Evolutionary conservation across 2,113 vertebrate species (phyloP), one percentile per base, ranked within the genome.

Genomic region (Xenus cinereus): DNA sequence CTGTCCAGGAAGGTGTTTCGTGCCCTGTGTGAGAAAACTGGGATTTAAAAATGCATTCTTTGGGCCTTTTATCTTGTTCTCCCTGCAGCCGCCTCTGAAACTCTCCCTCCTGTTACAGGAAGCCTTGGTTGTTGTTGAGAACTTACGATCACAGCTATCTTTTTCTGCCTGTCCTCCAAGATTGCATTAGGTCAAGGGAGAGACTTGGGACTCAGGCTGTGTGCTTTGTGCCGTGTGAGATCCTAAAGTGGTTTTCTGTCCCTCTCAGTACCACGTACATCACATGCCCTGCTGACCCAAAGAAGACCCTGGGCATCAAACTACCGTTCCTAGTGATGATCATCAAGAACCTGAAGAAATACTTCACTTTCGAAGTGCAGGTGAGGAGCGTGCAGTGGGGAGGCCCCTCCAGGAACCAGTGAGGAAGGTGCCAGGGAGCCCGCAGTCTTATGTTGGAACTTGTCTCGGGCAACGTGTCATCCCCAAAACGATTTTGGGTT

Each of bases 291-390:
- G 99, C 99, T 67, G 99, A 99, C 96, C 99, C 99, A 11, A 99
- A 99, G 97, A 99, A 99, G 97, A 99, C 99, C 1, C 87, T 99
- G 84, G 99, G 99, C 45, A 99, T 99, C 97, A 99, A 99, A 91
- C 98, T 99, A 57, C 99, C 99, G 26, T 99, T 99, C 96, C 97
- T 99, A 43, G 99, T 99, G 64, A 99, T 99, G 99, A 99, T 99
- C 90, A 99, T 99, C 89, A 99, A 99, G 95, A 99, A 99, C 93
- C 98, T 99, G 79, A 99, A 99, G 97, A 99, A 99, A 84, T 99
- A 99, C 94, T 99, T 99, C 95, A 99, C 99, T 26, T 99, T 99
- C 72, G 99, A 99, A 98, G 99, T 99, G 71, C 99, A 99, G 99
- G 99, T 99, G 93, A 87, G 97, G 87, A 95, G 60, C 2, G 2